A percentile compares a stretch with the other conserved stretches of the same genome.
phyloP scores from a whole-genome alignment of 2,888 invertebrate genomes.

The Nasonia oneida region DNA sequence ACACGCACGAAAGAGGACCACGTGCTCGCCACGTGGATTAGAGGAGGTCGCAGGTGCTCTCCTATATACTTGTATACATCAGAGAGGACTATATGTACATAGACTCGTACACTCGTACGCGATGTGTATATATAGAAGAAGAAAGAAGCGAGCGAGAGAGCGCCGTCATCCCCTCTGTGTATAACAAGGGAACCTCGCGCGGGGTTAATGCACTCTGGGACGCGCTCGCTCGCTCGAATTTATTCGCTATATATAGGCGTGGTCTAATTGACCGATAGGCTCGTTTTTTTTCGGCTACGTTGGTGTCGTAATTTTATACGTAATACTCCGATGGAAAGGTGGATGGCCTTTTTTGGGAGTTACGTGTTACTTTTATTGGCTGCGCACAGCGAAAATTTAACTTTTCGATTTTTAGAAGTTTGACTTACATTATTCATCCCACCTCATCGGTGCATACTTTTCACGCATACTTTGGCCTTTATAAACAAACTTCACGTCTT shows the following conservation, averaged over 20 bases:
- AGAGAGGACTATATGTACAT: not conserved
- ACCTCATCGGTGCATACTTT: not conserved
- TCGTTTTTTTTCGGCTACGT: slow-evolving; percentile 2
- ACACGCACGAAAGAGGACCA: slow-evolving; percentile 62
- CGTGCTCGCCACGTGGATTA: slow-evolving; percentile 74
- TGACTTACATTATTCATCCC: not conserved
- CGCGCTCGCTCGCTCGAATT: slow-evolving; percentile 35
- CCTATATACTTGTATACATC: not conserved
- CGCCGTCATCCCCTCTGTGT: slow-evolving; percentile 1
- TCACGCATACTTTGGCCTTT: not conserved
- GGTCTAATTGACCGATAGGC: slow-evolving; percentile 68
- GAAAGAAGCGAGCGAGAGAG: not conserved
- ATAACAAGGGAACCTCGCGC: not conserved
- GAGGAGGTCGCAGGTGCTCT: slow-evolving; percentile 68
- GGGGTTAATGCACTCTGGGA: slow-evolving; percentile 20
- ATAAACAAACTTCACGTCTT: not conserved
- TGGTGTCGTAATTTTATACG: not conserved
- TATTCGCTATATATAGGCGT: slow-evolving; percentile 68
- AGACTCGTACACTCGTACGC: not conserved
- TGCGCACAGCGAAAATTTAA: not conserved
- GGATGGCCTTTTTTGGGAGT: not conserved
- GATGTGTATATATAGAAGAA: not conserved
- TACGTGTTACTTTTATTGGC: not conserved
- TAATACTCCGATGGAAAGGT: not conserved
- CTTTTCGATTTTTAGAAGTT: not conserved